Percentiles rank a stretch among this genome's conserved stretches.
Conservation (phyloP, 2,113 vertebrate genomes). For the Chaetorhynchus papuensis region DNA sequence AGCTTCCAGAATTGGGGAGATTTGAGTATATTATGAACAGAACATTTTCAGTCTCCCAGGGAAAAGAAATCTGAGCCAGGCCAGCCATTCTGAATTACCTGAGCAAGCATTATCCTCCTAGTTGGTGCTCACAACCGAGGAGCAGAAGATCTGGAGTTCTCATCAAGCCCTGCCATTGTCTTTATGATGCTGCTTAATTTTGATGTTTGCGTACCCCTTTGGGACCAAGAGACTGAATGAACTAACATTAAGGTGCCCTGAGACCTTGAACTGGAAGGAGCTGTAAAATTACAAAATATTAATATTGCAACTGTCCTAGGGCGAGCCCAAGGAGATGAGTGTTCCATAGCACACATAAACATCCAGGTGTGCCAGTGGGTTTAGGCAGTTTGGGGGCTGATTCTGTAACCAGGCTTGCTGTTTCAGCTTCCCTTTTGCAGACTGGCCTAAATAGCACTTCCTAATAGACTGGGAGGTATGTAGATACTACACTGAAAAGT, state of each 20-base stretch:
- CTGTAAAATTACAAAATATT: slow-evolving; percentile 19
- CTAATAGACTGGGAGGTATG: background rate
- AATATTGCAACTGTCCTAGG: background rate
- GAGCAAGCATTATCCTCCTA: background rate
- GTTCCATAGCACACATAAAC: background rate
- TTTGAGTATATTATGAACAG: slow-evolving; percentile 48
- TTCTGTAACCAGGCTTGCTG: background rate
- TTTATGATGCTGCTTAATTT: slow-evolving; percentile 13
- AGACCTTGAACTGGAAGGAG: background rate
- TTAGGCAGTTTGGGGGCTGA: background rate
- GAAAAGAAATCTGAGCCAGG: slow-evolving; percentile 20
- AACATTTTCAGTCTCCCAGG: background rate
- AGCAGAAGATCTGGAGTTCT: slow-evolving; percentile 5
- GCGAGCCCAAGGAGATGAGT: background rate
- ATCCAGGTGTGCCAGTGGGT: background rate
- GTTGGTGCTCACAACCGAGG: background rate
- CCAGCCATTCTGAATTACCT: slow-evolving; percentile 23
- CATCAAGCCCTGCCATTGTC: background rate
- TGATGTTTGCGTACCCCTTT: background rate
- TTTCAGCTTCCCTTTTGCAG: background rate
- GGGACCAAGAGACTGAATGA: background rate
- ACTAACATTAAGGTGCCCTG: slow-evolving; percentile 23
- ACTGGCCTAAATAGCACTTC: background rate
- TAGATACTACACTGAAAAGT: background rate
- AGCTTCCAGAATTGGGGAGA: slow-evolving; percentile 40